These are phyloP conservation scores for Oncorhynchus gorbuscha DNA, from an alignment of 2,113 vertebrate species.

Conservation along the genomic window DNA sequence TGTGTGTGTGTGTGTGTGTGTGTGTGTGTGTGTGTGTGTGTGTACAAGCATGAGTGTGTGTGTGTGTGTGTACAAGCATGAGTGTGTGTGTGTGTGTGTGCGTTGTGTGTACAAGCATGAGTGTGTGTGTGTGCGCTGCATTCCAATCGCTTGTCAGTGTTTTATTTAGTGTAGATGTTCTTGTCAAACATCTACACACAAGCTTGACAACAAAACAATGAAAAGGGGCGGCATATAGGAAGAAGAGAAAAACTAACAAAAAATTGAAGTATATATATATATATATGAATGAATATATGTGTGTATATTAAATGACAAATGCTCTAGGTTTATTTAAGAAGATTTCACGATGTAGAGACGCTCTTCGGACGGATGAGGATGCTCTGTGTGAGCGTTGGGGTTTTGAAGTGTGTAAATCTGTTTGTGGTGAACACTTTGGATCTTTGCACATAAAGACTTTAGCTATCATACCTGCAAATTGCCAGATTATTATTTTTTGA, in stretches of 20 bases:
- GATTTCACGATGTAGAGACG: conserved; percentile 62
- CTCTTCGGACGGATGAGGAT: conserved; percentile 38
- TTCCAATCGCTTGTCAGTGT: conserved; percentile 45
- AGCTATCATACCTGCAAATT: conserved; percentile 76
- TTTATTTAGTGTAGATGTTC: conserved; percentile 42
- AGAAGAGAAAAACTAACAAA: conserved; percentile 47
- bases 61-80: too few species aligned
- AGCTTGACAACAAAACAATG: conserved; percentile 27
- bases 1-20: conserved; percentile 5
- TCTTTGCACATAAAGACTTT: conserved; percentile 84
- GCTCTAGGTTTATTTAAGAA: conserved; percentile 77
- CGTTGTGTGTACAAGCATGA: background rate
- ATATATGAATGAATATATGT: conserved; percentile 58
- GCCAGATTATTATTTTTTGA: conserved; percentile 70
- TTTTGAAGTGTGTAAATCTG: conserved; percentile 66
- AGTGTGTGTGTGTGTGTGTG: too few species aligned
- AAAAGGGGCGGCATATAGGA: conserved; percentile 64
- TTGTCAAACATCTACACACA: conserved; percentile 31
- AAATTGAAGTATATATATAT: conserved; percentile 69
- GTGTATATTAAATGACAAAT: conserved; percentile 75
- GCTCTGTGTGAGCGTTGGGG: conserved; percentile 29
- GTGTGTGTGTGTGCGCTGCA: conserved; percentile 36
- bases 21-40: background rate
- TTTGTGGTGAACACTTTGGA: conserved; percentile 75
- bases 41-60: too few species aligned